These are phyloP conservation scores for Yponomeuta cagnagella DNA, from an alignment of 2,888 invertebrate genomes.

Conservation along the genomic window DNA sequence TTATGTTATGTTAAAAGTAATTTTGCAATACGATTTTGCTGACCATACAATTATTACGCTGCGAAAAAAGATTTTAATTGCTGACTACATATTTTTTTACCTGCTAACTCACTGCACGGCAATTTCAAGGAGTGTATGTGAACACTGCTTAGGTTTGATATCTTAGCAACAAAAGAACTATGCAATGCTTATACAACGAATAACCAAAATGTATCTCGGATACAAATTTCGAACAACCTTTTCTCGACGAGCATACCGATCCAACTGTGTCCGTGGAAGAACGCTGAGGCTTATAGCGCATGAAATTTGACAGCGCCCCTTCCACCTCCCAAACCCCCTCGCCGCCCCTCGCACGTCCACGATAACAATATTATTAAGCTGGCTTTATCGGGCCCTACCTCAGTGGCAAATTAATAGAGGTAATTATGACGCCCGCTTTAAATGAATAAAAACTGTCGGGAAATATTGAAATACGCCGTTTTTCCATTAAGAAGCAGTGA, in stretches of 20 bases:
- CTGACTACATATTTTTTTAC: too few species aligned
- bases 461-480: constrained; percentile 33
- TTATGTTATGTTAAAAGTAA: too few species aligned
- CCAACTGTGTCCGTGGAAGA: constrained; percentile 37
- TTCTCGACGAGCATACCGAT: constrained; percentile 35
- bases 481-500: constrained; percentile 23
- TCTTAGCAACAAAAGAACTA: too few species aligned
- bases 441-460: constrained; percentile 40
- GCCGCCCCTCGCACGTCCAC: constrained; percentile 19
- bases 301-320: constrained; percentile 56
- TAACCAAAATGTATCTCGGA: too few species aligned
- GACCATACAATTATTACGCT: too few species aligned
- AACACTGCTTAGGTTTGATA: too few species aligned
- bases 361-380: constrained; percentile 40
- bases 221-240: constrained; percentile 9
- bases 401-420: constrained; percentile 47
- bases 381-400: constrained; percentile 47
- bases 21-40: too few species aligned
- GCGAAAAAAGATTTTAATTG: too few species aligned
- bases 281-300: constrained; percentile 52
- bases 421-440: constrained; percentile 38
- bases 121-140: too few species aligned
- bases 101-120: too few species aligned
- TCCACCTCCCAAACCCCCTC: constrained; percentile 26
- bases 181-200: too few species aligned